These are phyloP conservation scores for Doris montereyensis DNA, from an alignment of 2,888 invertebrate species.

Conservation along the genomic window DNA sequence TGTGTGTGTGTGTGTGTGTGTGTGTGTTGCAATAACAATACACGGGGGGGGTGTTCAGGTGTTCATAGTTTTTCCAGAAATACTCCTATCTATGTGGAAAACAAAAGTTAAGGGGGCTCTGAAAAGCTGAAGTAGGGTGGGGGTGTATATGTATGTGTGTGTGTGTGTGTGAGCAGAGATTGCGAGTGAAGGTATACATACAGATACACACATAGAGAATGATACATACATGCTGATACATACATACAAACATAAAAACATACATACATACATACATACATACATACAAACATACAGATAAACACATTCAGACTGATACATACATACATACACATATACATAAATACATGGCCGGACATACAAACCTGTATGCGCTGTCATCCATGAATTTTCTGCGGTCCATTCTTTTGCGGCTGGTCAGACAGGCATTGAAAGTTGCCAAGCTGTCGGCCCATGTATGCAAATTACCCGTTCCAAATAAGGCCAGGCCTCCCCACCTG, in stretches of 20 bases:
- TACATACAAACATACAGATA: neutral
- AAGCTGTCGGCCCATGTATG: conserved; percentile 89
- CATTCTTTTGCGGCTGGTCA: conserved; percentile 79
- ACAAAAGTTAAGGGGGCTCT: too few relatives aligned
- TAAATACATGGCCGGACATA: neutral
- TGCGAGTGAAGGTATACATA: too few relatives aligned
- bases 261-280: neutral
- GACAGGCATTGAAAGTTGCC: conserved; percentile 79
- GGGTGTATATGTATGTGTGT: too few relatives aligned
- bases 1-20: too few relatives aligned
- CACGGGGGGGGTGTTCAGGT: too few relatives aligned
- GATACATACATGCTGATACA: neutral
- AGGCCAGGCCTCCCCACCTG: conserved; percentile 90
- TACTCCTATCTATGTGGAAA: too few relatives aligned
- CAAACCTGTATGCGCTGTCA: conserved; percentile 88
- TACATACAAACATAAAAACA: neutral
- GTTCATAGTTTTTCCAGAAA: too few relatives aligned
- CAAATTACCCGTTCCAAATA: conserved; percentile 91
- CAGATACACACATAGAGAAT: too few relatives aligned
- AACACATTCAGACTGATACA: neutral
- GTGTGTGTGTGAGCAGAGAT: too few relatives aligned
- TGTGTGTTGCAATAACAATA: too few relatives aligned
- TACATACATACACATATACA: neutral
- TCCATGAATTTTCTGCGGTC: conserved; percentile 86
- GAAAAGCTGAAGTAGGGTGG: too few relatives aligned